These are phyloP conservation scores for Etheostoma cragini DNA, from an alignment of 2,113 vertebrate species.

Conservation along the genomic window DNA sequence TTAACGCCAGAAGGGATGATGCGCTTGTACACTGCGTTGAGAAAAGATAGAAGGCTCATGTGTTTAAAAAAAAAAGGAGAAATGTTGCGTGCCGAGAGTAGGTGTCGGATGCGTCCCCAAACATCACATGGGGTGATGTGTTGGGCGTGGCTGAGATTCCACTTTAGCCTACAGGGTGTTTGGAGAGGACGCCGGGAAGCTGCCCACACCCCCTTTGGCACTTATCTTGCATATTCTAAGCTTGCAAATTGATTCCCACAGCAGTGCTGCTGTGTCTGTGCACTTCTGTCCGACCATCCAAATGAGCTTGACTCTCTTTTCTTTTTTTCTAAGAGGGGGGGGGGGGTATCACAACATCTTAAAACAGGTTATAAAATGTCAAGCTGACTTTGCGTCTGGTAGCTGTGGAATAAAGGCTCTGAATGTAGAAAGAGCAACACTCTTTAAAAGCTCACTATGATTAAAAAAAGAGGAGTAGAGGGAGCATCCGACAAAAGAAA, in stretches of 20 bases:
- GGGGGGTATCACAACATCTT: conserved; percentile 53
- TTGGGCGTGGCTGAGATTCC: conserved; percentile 54
- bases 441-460: conserved; percentile 63
- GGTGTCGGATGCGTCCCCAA: conserved; percentile 42
- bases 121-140: conserved; percentile 63
- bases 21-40: conserved; percentile 35
- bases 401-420: conserved; percentile 29
- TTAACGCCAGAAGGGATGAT: conserved; percentile 61
- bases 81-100: conserved; percentile 48
- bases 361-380: conserved; percentile 55
- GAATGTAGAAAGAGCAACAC: conserved; percentile 39
- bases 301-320: conserved; percentile 47
- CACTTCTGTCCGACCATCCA: conserved; percentile 43
- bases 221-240: conserved; percentile 54
- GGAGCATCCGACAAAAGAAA: conserved; percentile 39
- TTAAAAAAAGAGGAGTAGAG: conserved; percentile 51
- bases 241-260: conserved; percentile 66
- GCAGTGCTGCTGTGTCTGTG: conserved; percentile 26
- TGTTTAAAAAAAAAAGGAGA: conserved; percentile 3
- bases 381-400: conserved; percentile 54
- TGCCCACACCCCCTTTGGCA: conserved; percentile 50
- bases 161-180: conserved; percentile 62
- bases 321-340: not conserved
- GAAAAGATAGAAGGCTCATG: conserved; percentile 30
- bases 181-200: conserved; percentile 50